Evolutionary conservation across 2,797 vertebrate species (phyloP), one percentile per base, ranked within the genome.

Genomic region (Merluccius polli): DNA sequence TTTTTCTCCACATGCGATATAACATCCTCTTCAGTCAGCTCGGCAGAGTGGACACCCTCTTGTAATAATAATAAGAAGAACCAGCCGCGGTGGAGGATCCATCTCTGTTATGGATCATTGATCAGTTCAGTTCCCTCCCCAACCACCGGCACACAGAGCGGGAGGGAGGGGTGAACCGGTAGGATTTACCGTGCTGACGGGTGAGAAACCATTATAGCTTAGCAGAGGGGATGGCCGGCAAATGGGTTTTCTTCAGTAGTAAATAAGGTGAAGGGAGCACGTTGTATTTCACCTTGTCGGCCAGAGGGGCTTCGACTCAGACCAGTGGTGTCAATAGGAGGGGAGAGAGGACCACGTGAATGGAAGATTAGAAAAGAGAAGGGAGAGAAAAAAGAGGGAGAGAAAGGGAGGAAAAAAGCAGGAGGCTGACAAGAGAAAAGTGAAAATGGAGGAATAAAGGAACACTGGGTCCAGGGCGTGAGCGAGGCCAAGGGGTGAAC

Each of bases 211-310:
- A 81, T 88, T 84, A 85, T 65, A 70, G 83, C 83, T 82, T 65
- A 65, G 59, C 59, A 3, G n/a, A 65, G 24, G 73, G 80, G 82
- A 84, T 35, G 78, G 76, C 72, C 75, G 0, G 85, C 81, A 88
- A 91, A 88, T 86, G 82, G 83, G 79, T 83, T 77, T 79, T 69
- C 80, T 82, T 84, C 73, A 79, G 72, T 77, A 75, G 84, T 87
- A 85, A 94, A 93, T 95, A 91, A 94, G 93, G 91, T 93, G 93
- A 87, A 94, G 78, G 73, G 92, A 86, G 59, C 83, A 88, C 91
- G n/a, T 41, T 78, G 88, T 84, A 84, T 92, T 92, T 76, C 83
- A 5, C 24, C 71, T 15, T 41, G 36, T 41, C 71, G 6, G 27
- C 24, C 59, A 3, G n/a, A 65, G 24, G 59, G 59, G 59, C 24